Base-by-base conservation (phyloP, 1,140 invertebrate species). In the Thaumatotibia leucotreta region DNA sequence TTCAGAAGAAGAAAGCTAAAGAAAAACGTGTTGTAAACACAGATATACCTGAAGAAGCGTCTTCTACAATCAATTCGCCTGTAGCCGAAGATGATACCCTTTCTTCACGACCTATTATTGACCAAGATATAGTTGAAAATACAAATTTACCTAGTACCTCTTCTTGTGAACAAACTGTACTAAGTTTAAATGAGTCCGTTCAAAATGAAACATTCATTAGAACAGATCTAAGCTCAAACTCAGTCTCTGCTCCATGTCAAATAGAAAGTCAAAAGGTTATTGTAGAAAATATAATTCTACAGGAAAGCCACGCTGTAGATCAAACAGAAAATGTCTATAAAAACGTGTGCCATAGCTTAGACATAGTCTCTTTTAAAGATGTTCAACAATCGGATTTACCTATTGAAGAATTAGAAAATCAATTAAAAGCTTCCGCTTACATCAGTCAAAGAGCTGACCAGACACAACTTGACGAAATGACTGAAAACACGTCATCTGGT, bases 371-470 rank as follows among this genome's bases (percentile, higher is more conserved):
- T 27, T 24, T 58, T 14, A 58, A 27, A 27, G 52, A 31, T 29
- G 24, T 58, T 27, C 11, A 9, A 58, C 5, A 9, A 2, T 14
- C 52, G 6, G 24, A 58, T 31, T 6, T 58, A 14, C n/a, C 27
- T 17, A 17, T 58, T 29, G 52, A 58, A 27, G 52, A 58, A 14
- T 24, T 58, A 20, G 61, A 63, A 63, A 35, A 1, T 4, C 33
- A 33, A 63, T 29, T 58, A 27, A 14, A 58, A 29, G 9, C 50
- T 83, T 89, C n/a, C 33, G 23, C 39, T 20, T 32, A 65, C 24
- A 45, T 31, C 6, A 27, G 14, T 32, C 11, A 11, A 27, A 49
- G 11, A 1, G 33, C 5, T 27, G 31, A 49, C 32, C 27, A 22
- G 8, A 54, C 3, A 17, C 29, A 49, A 39, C 4, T 39, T 14